Conservation (phyloP, 92 coral and sea anemone genomes). For the Parazoanthus atlanticus region DNA sequence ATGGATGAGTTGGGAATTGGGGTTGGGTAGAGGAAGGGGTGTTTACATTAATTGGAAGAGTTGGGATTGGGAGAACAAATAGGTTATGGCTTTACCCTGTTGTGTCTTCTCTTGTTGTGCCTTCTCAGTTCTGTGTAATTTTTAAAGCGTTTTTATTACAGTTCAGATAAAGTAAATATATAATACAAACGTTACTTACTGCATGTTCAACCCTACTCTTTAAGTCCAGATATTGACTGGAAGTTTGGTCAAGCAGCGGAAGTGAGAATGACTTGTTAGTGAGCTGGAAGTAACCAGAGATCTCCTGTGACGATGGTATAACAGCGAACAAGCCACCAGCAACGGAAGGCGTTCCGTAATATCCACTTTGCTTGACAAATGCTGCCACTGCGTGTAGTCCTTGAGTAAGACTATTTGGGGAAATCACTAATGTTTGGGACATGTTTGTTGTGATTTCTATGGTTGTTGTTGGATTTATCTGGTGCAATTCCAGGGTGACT, state of each 20-base stretch:
- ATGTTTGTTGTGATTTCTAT: neutral
- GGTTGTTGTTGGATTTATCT: neutral
- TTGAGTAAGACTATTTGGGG: neutral
- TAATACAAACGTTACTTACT: neutral
- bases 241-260: neutral
- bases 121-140: constrained; percentile 1
- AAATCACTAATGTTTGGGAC: neutral
- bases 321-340: neutral
- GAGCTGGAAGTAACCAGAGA: constrained; percentile 4
- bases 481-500: neutral
- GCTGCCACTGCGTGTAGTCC: constrained; percentile 5
- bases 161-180: neutral
- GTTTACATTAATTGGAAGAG: too few species aligned
- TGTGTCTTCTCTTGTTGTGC: too few species aligned
- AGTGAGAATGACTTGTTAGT: constrained; percentile 1
- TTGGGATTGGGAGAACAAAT: too few species aligned
- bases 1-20: too few species aligned
- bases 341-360: neutral
- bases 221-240: neutral
- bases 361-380: constrained; percentile 13
- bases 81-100: too few species aligned
- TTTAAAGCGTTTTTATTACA: too few species aligned
- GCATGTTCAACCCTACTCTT: neutral
- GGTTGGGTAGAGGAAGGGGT: too few species aligned
- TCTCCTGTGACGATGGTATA: neutral